phyloP scores from a whole-genome alignment of 2,797 vertebrate species.

The Coendou prehensilis region DNA sequence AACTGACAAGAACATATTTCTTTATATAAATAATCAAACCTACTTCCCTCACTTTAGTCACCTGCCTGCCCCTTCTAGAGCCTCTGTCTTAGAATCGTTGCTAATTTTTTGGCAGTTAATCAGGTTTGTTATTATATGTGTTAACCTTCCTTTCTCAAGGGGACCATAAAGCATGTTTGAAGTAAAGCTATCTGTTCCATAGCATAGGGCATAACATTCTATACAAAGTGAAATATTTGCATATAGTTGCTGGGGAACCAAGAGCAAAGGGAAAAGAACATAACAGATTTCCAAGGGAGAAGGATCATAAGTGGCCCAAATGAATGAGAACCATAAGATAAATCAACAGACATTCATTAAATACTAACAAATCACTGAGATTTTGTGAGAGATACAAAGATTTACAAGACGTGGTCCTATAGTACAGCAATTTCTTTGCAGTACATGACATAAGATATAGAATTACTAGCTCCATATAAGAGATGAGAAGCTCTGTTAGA shows the following conservation, averaged over 20 bases:
- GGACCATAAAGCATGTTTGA: neutral
- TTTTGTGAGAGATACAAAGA: neutral
- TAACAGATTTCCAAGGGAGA: conserved; percentile 20
- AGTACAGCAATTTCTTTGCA: neutral
- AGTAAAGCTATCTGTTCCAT: neutral
- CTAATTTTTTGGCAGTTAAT: neutral
- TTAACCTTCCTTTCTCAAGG: conserved; percentile 1
- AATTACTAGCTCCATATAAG: neutral
- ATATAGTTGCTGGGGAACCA: neutral
- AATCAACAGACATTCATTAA: neutral
- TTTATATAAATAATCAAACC: neutral
- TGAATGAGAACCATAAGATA: conserved; percentile 14
- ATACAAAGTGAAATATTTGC: conserved; percentile 27
- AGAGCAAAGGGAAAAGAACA: conserved; percentile 1
- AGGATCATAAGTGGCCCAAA: conserved; percentile 5
- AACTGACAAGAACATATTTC: neutral
- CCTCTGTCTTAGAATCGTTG: neutral
- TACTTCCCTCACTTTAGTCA: neutral
- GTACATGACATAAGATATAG: neutral
- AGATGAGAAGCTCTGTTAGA: neutral
- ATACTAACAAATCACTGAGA: neutral
- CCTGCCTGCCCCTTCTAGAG: neutral
- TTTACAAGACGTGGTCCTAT: neutral
- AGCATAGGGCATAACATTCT: neutral
- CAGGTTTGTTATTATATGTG: neutral